Base-by-base conservation (phyloP, 2,113 vertebrate species). In the Cyphomyrus plagiostoma region DNA sequence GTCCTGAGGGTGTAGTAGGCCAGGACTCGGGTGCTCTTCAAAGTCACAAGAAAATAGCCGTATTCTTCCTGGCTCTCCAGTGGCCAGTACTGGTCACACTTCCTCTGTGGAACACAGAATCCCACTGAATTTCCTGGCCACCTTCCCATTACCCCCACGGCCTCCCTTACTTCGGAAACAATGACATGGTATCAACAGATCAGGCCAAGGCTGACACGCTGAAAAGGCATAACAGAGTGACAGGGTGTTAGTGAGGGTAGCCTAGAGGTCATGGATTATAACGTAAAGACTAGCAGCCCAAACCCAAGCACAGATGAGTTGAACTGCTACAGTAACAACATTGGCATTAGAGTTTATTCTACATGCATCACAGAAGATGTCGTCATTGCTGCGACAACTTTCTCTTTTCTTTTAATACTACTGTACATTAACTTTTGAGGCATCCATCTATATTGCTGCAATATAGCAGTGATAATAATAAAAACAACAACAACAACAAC, bases 81-180 rank as follows among this genome's bases (percentile, higher is more conserved):
- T 11, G 98, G 98, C 98, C 98, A 99, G 92, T 99, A 99, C 90
- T 98, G 98, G 91, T 99, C 98, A 96, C 98, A 99, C 91, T 99
- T 99, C 90, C 98, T 98, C 98, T 99, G 94, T 46, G 77, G 91
- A 88, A 90, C 90, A 92, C 1, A 92, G 92, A 87, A 2, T 89
- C 26, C 17, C 23, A 88, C n/a, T 8, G 8, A 39, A 42, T 42
- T 52, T 9, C 30, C 48, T n/a, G 50, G 5, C 11, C 17, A 30
- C 45, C 46, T 6, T 11, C 52, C 50, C 39, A 42, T 35, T 11
- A 58, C 19, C 35, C 7, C 30, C 42, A 26, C 23, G 11, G 3
- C 23, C 48, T 13, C 23, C 46, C 46, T 46, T 86, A n/a, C 46
- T 86, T 26, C 11, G 3, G 23, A 13, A 85, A 49, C 23, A n/a